A percentile compares a stretch with the other conserved stretches of the same genome.
Evolutionary conservation across 2,888 invertebrate genomes (phyloP).

Genomic region (Ophion ellenae): DNA sequence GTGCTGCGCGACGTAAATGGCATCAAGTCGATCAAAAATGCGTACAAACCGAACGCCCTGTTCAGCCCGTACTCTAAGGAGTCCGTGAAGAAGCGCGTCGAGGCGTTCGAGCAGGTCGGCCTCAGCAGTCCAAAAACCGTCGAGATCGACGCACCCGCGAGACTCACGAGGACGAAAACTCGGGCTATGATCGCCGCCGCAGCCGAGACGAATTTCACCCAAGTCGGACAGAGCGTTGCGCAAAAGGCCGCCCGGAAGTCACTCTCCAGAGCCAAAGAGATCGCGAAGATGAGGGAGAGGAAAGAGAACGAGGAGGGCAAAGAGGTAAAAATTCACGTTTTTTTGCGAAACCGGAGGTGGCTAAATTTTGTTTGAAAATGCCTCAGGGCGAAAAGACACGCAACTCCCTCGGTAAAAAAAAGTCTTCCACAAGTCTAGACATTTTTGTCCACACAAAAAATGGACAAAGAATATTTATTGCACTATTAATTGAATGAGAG

Average conservation of each 20-base stretch:
- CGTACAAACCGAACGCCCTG: slow-evolving; percentile 80
- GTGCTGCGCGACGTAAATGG: slow-evolving; percentile 55
- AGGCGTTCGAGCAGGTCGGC: slow-evolving; percentile 86
- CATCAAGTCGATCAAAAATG: slow-evolving; percentile 69
- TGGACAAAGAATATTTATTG: too few relatives aligned
- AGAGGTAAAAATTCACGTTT: slow-evolving; percentile 73
- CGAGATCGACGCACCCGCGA: slow-evolving; percentile 75
- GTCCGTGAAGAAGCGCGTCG: slow-evolving; percentile 86
- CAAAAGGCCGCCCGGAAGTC: slow-evolving; percentile 80
- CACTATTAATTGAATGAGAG: too few relatives aligned
- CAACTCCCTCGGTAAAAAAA: background rate
- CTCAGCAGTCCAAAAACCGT: slow-evolving; percentile 77
- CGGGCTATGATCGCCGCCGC: slow-evolving; percentile 85
- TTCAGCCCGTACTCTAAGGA: slow-evolving; percentile 86
- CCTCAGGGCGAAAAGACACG: too few relatives aligned
- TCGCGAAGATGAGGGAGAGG: slow-evolving; percentile 75
- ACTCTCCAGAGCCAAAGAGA: slow-evolving; percentile 78
- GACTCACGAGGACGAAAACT: slow-evolving; percentile 86
- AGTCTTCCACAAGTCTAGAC: background rate
- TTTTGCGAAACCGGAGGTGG: background rate
- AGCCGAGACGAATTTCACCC: slow-evolving; percentile 49
- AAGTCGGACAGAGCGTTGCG: slow-evolving; percentile 60
- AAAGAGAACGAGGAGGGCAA: slow-evolving; percentile 77
- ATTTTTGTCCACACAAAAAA: too few relatives aligned
- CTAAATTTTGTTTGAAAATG: background rate